Percentiles rank a stretch among this genome's conserved stretches.
Conservation (phyloP, 2,113 vertebrate genomes). For the Okapia johnstoni region DNA sequence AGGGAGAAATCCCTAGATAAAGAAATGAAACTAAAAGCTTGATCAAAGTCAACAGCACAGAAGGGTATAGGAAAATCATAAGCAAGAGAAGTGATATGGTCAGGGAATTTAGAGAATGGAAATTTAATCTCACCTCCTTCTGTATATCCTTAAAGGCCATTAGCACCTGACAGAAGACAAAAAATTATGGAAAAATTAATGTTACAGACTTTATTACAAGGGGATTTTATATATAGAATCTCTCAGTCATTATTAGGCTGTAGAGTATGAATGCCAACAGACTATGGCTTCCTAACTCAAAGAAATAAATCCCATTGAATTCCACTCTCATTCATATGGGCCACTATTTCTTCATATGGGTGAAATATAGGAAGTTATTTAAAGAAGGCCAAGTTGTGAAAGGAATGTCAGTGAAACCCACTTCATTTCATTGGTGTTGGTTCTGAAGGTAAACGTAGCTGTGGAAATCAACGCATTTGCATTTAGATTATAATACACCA, state of each 20-base stretch:
- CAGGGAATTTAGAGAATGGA: not conserved
- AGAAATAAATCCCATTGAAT: not conserved
- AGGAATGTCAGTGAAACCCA: not conserved
- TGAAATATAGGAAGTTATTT: not conserved
- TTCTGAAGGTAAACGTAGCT: not conserved
- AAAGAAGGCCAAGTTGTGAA: not conserved
- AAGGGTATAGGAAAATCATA: not conserved
- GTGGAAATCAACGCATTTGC: not conserved
- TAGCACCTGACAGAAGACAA: slow-evolving; percentile 39
- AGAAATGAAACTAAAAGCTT: not conserved
- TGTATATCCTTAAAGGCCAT: slow-evolving; percentile 63
- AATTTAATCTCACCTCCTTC: slow-evolving; percentile 58
- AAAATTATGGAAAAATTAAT: slow-evolving; percentile 4
- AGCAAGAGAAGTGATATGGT: not conserved
- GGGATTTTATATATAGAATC: not conserved
- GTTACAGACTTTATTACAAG: not conserved
- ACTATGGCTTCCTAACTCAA: not conserved
- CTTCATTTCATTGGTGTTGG: not conserved
- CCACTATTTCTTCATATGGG: not conserved
- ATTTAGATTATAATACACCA: not conserved
- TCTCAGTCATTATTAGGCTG: not conserved
- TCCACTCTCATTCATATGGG: not conserved
- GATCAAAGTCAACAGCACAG: not conserved
- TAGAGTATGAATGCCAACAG: not conserved
- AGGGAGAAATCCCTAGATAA: slow-evolving; percentile 12